Evolutionary conservation across 2,888 invertebrate species (phyloP).

Genomic region (Drosophila cognata): DNA sequence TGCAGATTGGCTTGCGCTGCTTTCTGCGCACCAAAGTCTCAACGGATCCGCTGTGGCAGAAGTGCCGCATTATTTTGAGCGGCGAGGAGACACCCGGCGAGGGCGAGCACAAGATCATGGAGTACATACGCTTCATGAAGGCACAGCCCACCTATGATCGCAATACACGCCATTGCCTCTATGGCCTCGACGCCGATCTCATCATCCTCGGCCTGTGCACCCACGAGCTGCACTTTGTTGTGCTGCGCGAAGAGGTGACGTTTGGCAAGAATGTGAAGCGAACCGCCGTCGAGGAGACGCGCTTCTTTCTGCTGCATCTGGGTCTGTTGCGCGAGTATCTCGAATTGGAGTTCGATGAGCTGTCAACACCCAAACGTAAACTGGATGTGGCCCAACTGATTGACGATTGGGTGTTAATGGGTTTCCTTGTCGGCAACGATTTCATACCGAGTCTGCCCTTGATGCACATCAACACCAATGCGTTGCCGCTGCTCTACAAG

Average conservation of each 20-base stretch:
- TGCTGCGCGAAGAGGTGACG: constrained; percentile 96
- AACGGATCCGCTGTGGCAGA: constrained; percentile 94
- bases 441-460: constrained; percentile 98
- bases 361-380: constrained; percentile 88
- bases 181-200: constrained; percentile 98
- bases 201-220: constrained; percentile 98
- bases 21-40: constrained; percentile 94
- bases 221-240: constrained; percentile 97
- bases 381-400: constrained; percentile 96
- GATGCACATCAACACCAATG: constrained; percentile 96
- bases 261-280: constrained; percentile 90
- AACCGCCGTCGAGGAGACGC: constrained; percentile 93
- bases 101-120: constrained; percentile 99
- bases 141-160: constrained; percentile 93
- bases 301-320: constrained; percentile 96
- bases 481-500: constrained; percentile 93
- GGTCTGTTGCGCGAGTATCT: constrained; percentile 96
- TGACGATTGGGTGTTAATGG: constrained; percentile 99
- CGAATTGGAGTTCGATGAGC: constrained; percentile 92
- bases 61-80: constrained; percentile 93
- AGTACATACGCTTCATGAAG: constrained; percentile 96
- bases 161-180: constrained; percentile 97
- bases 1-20: constrained; percentile 94
- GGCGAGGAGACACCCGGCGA: constrained; percentile 99
- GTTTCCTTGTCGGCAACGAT: constrained; percentile 98